These are phyloP conservation scores for Aricia agestis DNA, from an alignment of 1,140 invertebrate genomes.

Conservation along the genomic window DNA sequence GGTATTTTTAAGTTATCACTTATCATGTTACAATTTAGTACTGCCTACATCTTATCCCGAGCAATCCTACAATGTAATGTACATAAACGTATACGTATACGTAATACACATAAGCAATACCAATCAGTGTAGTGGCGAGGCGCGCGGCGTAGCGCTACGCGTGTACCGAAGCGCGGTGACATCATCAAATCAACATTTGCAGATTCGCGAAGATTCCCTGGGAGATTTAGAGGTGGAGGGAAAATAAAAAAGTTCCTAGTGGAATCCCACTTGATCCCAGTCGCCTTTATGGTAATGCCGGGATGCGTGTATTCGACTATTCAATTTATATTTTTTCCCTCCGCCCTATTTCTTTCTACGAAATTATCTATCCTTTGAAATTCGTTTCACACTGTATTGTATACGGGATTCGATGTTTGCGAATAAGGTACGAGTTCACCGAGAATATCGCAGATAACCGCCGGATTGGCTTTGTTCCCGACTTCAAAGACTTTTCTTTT, in stretches of 20 bases:
- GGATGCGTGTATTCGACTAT: constrained; percentile 76
- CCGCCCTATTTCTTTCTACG: constrained; percentile 70
- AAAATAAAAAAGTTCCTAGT: constrained; percentile 76
- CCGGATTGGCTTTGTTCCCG: constrained; percentile 70
- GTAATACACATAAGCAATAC: constrained; percentile 8
- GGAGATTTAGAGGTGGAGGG: constrained; percentile 74
- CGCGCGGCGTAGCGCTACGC: constrained; percentile 26
- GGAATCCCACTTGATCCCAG: constrained; percentile 73
- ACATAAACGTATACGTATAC: background rate
- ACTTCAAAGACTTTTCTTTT: constrained; percentile 70
- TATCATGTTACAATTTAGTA: too few relatives aligned
- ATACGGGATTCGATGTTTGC: constrained; percentile 69
- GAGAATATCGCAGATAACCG: constrained; percentile 74
- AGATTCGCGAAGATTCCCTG: constrained; percentile 72
- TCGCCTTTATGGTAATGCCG: constrained; percentile 75
- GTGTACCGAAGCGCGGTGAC: constrained; percentile 45
- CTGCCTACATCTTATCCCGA: too few relatives aligned
- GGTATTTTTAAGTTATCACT: too few relatives aligned
- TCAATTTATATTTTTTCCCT: constrained; percentile 75
- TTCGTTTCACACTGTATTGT: constrained; percentile 75
- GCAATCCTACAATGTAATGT: background rate
- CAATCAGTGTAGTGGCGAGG: constrained; percentile 18
- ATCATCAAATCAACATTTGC: constrained; percentile 76
- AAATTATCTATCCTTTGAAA: constrained; percentile 75
- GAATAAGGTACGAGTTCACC: constrained; percentile 69